Evolutionary conservation across 2,113 vertebrate species (phyloP).

Genomic region (Neopipo cinnamomea): DNA sequence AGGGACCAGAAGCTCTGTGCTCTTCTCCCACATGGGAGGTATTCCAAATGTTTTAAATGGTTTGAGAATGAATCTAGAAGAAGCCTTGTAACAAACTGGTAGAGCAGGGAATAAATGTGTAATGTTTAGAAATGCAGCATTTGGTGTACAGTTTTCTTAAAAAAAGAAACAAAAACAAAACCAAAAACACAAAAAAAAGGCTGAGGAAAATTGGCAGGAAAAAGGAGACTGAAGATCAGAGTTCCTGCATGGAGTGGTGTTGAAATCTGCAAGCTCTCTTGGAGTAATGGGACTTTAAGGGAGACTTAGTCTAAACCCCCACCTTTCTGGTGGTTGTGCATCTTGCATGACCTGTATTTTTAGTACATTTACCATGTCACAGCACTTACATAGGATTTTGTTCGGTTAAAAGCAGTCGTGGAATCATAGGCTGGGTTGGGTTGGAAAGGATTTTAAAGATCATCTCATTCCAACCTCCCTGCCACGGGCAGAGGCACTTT

Average conservation of each 20-base stretch:
- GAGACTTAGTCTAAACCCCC: not conserved
- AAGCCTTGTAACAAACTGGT: not conserved
- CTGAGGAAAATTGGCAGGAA: not conserved
- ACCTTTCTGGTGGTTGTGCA: not conserved
- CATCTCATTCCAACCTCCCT: not conserved
- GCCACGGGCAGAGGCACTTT: not conserved
- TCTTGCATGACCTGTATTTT: not conserved
- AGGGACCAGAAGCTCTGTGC: not conserved
- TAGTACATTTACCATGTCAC: not conserved
- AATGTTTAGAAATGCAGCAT: not conserved
- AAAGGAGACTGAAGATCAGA: not conserved
- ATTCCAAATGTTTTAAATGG: not conserved
- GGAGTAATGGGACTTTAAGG: not conserved
- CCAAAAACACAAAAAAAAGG: not conserved
- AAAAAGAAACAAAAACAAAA: not conserved
- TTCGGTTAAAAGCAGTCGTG: not conserved
- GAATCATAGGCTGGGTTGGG: not conserved
- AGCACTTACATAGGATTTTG: not conserved
- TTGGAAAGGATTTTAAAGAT: not conserved
- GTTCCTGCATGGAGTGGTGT: not conserved
- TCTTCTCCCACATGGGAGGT: not conserved
- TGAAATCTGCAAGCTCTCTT: constrained; percentile 13
- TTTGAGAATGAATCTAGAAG: not conserved
- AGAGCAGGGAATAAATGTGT: not conserved
- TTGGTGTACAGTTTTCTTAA: not conserved